Evolutionary conservation across 2,888 invertebrate genomes (phyloP).

Genomic region (Drosophila monieri): DNA sequence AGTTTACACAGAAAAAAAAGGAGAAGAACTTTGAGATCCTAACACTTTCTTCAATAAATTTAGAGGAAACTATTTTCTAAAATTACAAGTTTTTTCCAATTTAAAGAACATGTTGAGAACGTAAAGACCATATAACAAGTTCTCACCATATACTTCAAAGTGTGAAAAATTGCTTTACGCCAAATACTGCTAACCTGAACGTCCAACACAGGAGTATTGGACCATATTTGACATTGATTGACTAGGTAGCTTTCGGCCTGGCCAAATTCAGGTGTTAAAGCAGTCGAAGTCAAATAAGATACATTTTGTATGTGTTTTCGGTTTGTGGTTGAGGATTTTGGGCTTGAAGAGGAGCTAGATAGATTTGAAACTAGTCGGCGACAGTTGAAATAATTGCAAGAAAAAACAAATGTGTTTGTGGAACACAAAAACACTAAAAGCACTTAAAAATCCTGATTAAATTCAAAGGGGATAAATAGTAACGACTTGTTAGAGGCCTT

Average conservation of each 20-base stretch:
- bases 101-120: neutral
- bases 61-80: neutral
- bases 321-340: neutral
- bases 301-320: neutral
- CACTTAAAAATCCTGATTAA: neutral
- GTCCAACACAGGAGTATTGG: slow-evolving; percentile 34
- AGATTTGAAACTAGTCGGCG: neutral
- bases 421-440: neutral
- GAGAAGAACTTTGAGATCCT: neutral
- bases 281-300: neutral
- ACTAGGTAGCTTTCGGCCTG: neutral
- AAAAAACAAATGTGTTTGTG: neutral
- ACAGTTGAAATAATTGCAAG: neutral
- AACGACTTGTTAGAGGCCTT: neutral
- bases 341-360: neutral
- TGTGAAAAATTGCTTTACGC: slow-evolving; percentile 7
- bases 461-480: neutral
- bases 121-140: neutral
- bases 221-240: slow-evolving; percentile 1
- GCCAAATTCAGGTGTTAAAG: neutral
- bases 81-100: neutral
- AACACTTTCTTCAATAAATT: neutral
- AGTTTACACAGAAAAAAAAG: neutral
- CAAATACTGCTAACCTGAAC: slow-evolving; percentile 61
- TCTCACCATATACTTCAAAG: neutral